phyloP scores from a whole-genome alignment of 2,888 invertebrate genomes.

The Brachyptera risi region DNA sequence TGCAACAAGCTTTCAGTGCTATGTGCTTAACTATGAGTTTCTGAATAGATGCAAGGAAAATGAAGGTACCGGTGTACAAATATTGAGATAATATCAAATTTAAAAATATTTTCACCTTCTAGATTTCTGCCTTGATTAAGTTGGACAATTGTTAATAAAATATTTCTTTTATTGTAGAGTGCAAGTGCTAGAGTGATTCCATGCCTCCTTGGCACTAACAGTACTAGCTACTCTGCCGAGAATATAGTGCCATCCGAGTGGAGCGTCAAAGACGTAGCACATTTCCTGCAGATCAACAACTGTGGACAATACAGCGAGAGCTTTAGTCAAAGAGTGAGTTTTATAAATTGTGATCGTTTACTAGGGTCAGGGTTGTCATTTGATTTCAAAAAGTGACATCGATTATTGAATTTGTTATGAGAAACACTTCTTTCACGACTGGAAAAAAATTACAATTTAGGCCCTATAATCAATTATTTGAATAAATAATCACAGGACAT shows the following conservation, averaged over 20 bases:
- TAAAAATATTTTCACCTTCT: too few relatives aligned
- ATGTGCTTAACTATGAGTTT: too few relatives aligned
- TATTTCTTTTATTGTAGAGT: neutral
- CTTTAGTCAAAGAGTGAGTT: neutral
- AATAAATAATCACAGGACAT: too few relatives aligned
- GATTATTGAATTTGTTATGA: neutral
- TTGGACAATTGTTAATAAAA: too few relatives aligned
- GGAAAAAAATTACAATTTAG: neutral
- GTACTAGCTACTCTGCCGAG: too few relatives aligned
- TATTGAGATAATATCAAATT: too few relatives aligned
- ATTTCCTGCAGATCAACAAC: constrained; percentile 86
- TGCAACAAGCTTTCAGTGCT: too few relatives aligned
- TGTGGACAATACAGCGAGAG: constrained; percentile 43
- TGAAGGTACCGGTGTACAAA: too few relatives aligned
- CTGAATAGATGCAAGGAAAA: too few relatives aligned
- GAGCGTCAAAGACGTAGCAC: constrained; percentile 81
- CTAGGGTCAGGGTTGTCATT: neutral
- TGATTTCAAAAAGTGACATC: neutral
- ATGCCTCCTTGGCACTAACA: neutral
- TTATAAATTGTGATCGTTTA: neutral
- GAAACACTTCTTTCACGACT: neutral
- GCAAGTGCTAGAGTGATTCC: neutral
- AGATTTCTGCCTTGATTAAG: too few relatives aligned
- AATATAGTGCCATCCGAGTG: constrained; percentile 41
- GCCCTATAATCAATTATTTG: neutral